Base-by-base conservation (phyloP, 23 tunicate species). In the Aplidium turbinatum region DNA sequence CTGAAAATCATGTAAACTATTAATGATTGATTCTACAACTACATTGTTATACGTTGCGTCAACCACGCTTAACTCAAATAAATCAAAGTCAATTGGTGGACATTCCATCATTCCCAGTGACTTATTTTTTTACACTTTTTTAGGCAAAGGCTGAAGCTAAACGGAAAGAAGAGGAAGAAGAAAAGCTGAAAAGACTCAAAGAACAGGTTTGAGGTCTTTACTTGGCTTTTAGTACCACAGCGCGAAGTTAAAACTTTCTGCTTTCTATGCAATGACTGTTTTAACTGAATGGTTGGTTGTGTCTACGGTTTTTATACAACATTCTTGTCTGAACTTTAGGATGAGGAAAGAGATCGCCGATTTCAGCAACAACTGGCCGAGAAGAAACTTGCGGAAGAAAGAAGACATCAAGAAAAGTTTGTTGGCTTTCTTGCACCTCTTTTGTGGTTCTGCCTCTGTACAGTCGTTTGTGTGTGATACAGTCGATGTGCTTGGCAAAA, bases 61-160 rank as follows among this genome's bases (percentile, higher is more conserved):
- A n/a, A n/a, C n/a, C n/a, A n/a, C n/a, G n/a, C n/a, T n/a, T n/a
- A n/a, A n/a, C n/a, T n/a, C n/a, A n/a, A n/a, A n/a, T n/a, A n/a
- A n/a, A n/a, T n/a, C n/a, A n/a, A n/a, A n/a, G n/a, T n/a, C n/a
- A n/a, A n/a, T n/a, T n/a, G n/a, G n/a, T n/a, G n/a, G n/a, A n/a
- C n/a, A n/a, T n/a, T n/a, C n/a, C n/a, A n/a, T n/a, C n/a, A n/a
- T n/a, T n/a, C n/a, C n/a, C n/a, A n/a, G n/a, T n/a, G n/a, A n/a
- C n/a, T n/a, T n/a, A n/a, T 29, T 23, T 61, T 61, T 29, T 36
- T 7, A 36, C 11, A 6, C 2, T 23, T 33, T 30, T 62, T 62
- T 36, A 83, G 89, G 81, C 89, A 0, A 85, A 87, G 24, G 87
- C 95, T 23, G 95, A 72, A 60, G 95, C 85, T 3, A 64, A 45